A percentile compares a stretch with the other conserved stretches of the same genome.
Evolutionary conservation across 2,113 vertebrate species (phyloP).

Genomic region (Catagonus wagneri): DNA sequence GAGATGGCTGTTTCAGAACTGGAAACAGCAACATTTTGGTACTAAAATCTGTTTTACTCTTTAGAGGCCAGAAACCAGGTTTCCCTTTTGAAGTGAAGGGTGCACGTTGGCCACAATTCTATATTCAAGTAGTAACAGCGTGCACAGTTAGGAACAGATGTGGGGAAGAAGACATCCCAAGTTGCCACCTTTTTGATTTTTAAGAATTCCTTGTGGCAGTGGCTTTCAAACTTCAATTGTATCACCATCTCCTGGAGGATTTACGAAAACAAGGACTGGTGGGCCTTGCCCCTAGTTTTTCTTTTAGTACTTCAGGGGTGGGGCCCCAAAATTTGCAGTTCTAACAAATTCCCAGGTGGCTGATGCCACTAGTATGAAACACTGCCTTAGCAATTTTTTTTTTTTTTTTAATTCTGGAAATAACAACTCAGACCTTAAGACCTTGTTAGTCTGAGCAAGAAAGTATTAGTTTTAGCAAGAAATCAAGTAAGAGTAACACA

Average conservation of each 20-base stretch:
- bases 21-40: neutral
- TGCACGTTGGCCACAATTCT: neutral
- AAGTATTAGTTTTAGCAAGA: neutral
- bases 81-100: neutral
- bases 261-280: neutral
- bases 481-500: slow-evolving; percentile 18
- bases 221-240: neutral
- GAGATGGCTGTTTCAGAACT: neutral
- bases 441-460: neutral
- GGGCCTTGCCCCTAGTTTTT: neutral
- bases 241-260: neutral
- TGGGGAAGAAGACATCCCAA: neutral
- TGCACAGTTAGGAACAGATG: neutral
- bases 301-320: neutral
- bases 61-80: neutral
- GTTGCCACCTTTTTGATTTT: neutral
- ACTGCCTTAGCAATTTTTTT: neutral
- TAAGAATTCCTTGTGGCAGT: neutral
- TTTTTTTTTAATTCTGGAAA: neutral
- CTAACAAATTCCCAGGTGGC: neutral
- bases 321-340: neutral
- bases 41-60: neutral
- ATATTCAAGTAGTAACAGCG: neutral
- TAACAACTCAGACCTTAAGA: neutral
- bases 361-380: neutral